These are phyloP conservation scores for Crax fasciolata DNA, from an alignment of 2,797 vertebrate species.

Conservation along the genomic window DNA sequence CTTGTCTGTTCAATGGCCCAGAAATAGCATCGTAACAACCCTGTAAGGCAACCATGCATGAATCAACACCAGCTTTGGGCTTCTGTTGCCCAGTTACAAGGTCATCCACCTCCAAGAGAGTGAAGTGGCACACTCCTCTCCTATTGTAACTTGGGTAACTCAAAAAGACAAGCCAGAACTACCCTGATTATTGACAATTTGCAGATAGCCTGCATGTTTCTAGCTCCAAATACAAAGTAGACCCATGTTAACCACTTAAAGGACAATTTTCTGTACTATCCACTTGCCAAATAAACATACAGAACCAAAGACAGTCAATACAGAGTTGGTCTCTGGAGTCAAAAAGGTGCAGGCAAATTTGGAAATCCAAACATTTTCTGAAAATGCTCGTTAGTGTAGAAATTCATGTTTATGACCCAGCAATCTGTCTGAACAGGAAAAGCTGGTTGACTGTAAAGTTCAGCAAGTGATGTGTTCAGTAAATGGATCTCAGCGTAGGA, in stretches of 20 bases:
- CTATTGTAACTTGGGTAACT: neutral
- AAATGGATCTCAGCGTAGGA: neutral
- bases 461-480: neutral
- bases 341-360: neutral
- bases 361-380: neutral
- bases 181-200: neutral
- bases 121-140: neutral
- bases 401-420: neutral
- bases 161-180: neutral
- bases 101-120: neutral
- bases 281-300: neutral
- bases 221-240: neutral
- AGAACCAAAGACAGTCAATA: neutral
- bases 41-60: constrained; percentile 52
- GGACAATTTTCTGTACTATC: neutral
- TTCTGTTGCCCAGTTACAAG: neutral
- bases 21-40: constrained; percentile 85
- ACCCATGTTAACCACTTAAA: neutral
- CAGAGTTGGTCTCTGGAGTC: neutral
- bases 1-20: constrained; percentile 82
- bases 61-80: neutral
- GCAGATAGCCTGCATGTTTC: neutral
- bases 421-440: neutral
- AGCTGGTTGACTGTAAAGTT: neutral
- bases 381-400: neutral